Conservation (phyloP, 2,888 invertebrate species). For the Agonum fuliginosum region DNA sequence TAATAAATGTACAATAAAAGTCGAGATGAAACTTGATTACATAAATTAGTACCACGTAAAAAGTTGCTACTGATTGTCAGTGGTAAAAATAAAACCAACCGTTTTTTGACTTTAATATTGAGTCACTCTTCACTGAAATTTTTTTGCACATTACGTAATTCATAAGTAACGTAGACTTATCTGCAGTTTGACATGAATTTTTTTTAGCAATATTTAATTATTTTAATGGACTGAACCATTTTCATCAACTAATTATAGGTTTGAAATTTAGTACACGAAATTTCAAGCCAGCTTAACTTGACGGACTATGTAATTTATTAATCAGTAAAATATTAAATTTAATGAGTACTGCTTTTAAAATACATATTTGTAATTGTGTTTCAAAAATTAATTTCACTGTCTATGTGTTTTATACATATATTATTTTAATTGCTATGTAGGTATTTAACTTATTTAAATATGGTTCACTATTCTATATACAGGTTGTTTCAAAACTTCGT, state of each 20-base stretch:
- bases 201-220: constrained; percentile 24
- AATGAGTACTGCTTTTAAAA: not conserved
- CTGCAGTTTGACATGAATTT: constrained; percentile 6
- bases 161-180: not conserved
- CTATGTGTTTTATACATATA: too few species aligned
- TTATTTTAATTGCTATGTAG: too few species aligned
- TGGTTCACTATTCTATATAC: too few species aligned
- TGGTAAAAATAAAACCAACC: not conserved
- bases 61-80: constrained; percentile 21
- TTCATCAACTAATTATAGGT: constrained; percentile 9
- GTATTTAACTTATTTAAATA: too few species aligned
- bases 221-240: not conserved
- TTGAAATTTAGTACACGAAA: constrained; percentile 1
- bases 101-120: not conserved
- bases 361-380: too few species aligned
- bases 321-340: not conserved
- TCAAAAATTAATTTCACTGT: too few species aligned
- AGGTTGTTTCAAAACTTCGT: too few species aligned
- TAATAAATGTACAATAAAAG: not conserved
- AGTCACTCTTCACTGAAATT: not conserved
- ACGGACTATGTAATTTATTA: not conserved
- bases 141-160: constrained; percentile 8
- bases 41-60: not conserved
- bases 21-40: not conserved
- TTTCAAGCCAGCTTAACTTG: not conserved